Conservation (phyloP, 2,888 invertebrate species). For the Parelbella ahira region DNA sequence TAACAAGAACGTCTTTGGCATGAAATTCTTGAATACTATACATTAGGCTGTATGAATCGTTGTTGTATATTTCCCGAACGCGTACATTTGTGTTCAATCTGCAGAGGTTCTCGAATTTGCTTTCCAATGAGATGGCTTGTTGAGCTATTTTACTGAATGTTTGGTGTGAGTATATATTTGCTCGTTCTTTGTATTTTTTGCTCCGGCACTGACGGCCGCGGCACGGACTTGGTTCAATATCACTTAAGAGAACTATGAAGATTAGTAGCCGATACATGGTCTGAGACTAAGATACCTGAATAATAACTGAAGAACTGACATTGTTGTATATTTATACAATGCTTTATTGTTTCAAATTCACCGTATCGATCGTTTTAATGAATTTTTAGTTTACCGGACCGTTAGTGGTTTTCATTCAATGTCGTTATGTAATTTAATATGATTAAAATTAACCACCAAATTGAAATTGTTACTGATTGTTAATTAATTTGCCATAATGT, state of each 20-base stretch:
- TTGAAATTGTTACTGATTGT: too few relatives aligned
- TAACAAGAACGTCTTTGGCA: slow-evolving; percentile 1
- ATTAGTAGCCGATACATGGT: slow-evolving; percentile 15
- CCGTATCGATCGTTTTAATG: too few relatives aligned
- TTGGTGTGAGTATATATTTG: background rate
- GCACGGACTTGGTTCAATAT: background rate
- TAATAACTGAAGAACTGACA: too few relatives aligned
- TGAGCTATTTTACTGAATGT: slow-evolving; percentile 12
- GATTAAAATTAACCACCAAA: too few relatives aligned
- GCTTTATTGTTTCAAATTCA: too few relatives aligned
- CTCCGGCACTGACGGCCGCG: background rate
- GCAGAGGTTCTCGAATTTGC: slow-evolving; percentile 6
- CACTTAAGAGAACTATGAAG: slow-evolving; percentile 6
- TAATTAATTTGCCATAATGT: too few relatives aligned
- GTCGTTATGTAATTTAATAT: too few relatives aligned
- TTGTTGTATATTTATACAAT: too few relatives aligned
- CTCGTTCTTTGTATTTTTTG: slow-evolving; percentile 1
- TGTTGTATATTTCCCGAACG: slow-evolving; percentile 6
- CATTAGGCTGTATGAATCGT: slow-evolving; percentile 1
- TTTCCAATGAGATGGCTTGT: slow-evolving; percentile 11
- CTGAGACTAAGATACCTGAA: too few relatives aligned
- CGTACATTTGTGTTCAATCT: slow-evolving; percentile 1
- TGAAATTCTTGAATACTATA: slow-evolving; percentile 6
- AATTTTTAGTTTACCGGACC: too few relatives aligned
- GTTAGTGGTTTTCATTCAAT: too few relatives aligned